phyloP scores from a whole-genome alignment of 2,113 vertebrate genomes.

The Diadophis punctatus region DNA sequence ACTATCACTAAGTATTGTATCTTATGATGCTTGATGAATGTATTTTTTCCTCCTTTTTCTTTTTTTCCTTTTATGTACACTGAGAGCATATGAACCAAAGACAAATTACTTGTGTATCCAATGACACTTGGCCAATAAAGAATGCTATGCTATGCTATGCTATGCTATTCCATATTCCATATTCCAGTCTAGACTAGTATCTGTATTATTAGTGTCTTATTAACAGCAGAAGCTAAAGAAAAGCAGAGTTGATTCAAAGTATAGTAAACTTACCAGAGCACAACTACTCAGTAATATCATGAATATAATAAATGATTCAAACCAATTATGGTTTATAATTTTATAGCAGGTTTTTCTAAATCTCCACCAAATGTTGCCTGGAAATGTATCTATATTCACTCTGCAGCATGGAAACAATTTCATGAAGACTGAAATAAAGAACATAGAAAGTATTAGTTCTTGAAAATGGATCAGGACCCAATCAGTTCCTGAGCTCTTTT shows the following conservation, averaged over 20 bases:
- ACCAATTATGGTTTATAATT: constrained; percentile 92
- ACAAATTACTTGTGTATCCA: too few species aligned
- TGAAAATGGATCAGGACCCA: background rate
- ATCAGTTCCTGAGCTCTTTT: background rate
- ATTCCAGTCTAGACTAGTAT: background rate
- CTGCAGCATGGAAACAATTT: constrained; percentile 67
- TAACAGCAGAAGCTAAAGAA: background rate
- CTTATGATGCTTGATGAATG: too few species aligned
- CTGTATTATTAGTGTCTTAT: background rate
- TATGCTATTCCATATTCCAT: background rate
- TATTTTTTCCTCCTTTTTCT: too few species aligned
- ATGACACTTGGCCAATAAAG: too few species aligned
- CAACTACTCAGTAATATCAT: constrained; percentile 92
- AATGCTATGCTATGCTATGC: too few species aligned
- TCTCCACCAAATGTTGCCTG: constrained; percentile 80
- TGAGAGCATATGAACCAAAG: too few species aligned
- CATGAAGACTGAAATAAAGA: constrained; percentile 68
- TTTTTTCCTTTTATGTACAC: too few species aligned
- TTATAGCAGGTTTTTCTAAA: constrained; percentile 88
- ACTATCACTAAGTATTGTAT: too few species aligned
- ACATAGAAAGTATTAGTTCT: background rate
- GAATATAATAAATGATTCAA: constrained; percentile 94
- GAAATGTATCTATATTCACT: constrained; percentile 64
- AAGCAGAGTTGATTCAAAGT: background rate
- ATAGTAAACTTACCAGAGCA: constrained; percentile 76